These are phyloP conservation scores for Aphelinus certus DNA, from an alignment of 1,140 invertebrate species.

Conservation along the genomic window DNA sequence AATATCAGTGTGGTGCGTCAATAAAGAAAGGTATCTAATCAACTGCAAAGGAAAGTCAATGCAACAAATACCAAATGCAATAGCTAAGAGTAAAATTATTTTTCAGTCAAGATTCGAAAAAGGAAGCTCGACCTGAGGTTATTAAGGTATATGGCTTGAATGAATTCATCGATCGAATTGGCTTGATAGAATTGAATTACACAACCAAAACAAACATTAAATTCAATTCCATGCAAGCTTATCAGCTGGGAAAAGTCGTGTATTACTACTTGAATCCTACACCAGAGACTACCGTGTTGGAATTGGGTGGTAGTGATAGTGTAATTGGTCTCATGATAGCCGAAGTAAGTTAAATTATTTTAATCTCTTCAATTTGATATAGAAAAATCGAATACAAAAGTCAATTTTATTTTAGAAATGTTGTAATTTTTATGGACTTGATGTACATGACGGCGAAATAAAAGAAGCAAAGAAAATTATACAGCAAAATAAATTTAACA, in stretches of 20 bases:
- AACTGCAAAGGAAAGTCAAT: neutral
- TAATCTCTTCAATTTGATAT: neutral
- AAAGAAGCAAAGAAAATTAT: constrained; percentile 26
- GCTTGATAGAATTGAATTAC: constrained; percentile 29
- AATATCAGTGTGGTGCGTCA: constrained; percentile 28
- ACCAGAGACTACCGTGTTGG: constrained; percentile 27
- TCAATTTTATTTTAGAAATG: constrained; percentile 26
- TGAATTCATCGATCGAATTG: constrained; percentile 33
- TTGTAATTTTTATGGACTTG: constrained; percentile 34
- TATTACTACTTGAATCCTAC: constrained; percentile 19
- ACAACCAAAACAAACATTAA: constrained; percentile 20
- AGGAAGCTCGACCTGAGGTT: neutral
- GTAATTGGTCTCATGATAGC: constrained; percentile 30
- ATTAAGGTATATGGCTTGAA: constrained; percentile 2
- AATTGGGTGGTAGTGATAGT: constrained; percentile 30
- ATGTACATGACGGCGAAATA: constrained; percentile 5
- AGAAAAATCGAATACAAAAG: too few relatives aligned
- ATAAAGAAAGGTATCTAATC: constrained; percentile 13
- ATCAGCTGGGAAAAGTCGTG: constrained; percentile 29
- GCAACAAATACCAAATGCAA: neutral
- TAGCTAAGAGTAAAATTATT: constrained; percentile 1
- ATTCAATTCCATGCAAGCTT: constrained; percentile 31
- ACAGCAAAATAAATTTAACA: constrained; percentile 26
- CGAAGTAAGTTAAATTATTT: constrained; percentile 18
- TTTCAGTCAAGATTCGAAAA: constrained; percentile 25